Evolutionary conservation across 2,888 invertebrate species (phyloP).

Genomic region (Lepidochrysops patricia): DNA sequence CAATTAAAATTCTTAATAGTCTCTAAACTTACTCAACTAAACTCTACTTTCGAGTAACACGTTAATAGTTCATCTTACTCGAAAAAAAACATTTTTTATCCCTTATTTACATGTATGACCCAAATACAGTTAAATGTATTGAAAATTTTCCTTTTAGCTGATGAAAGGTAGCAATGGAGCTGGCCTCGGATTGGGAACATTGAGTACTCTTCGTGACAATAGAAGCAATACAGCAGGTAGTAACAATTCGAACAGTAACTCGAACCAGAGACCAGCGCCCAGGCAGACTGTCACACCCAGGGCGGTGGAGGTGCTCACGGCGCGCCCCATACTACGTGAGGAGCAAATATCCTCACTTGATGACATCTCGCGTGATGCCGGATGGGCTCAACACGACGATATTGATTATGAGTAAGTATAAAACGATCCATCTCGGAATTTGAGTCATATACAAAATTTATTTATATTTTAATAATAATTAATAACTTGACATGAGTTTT

Average conservation of each 20-base stretch:
- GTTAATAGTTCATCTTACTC: no score
- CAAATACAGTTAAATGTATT: no score
- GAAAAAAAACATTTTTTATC: no score
- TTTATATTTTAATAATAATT: no score
- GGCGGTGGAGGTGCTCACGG: slow-evolving; percentile 77
- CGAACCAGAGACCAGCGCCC: slow-evolving; percentile 29
- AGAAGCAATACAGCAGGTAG: slow-evolving; percentile 34
- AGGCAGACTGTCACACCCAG: slow-evolving; percentile 55
- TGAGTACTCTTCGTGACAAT: slow-evolving; percentile 52
- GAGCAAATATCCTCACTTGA: slow-evolving; percentile 95
- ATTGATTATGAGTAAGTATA: slow-evolving; percentile 90
- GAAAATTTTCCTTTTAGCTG: slow-evolving; percentile 35
- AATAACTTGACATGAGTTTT: no score
- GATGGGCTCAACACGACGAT: slow-evolving; percentile 94
- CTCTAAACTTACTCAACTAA: no score
- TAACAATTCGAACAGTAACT: slow-evolving; percentile 27
- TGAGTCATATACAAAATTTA: no score
- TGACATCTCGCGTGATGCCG: slow-evolving; percentile 90
- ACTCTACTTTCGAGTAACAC: no score
- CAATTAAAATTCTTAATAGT: slow-evolving; percentile 14
- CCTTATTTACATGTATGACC: no score
- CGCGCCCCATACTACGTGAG: slow-evolving; percentile 92
- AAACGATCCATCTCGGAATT: no score
- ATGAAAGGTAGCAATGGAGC: slow-evolving; percentile 67
- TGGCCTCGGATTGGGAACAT: slow-evolving; percentile 61